Percentiles rank a stretch among this genome's conserved stretches.
Evolutionary conservation across 2,888 invertebrate species (phyloP).

Genomic region (Portevinia maculata): DNA sequence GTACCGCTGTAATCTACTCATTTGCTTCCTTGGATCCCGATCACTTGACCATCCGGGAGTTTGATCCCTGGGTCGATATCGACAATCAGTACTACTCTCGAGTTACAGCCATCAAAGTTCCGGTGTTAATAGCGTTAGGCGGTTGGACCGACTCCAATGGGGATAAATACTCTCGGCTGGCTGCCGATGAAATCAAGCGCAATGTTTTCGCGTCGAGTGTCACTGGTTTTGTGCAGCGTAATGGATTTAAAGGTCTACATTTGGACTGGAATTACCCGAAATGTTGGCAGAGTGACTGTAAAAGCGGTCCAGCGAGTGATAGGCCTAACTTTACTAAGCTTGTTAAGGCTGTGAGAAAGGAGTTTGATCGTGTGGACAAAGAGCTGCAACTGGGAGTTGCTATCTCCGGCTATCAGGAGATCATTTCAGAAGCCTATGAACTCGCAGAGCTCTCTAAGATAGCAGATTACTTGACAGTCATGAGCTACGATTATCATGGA

Average conservation of each 20-base stretch:
- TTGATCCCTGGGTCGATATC: slow-evolving; percentile 94
- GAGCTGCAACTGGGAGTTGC: slow-evolving; percentile 91
- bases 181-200: slow-evolving; percentile 87
- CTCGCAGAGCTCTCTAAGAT: slow-evolving; percentile 87
- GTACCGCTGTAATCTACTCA: slow-evolving; percentile 95
- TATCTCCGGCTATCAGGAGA: slow-evolving; percentile 95
- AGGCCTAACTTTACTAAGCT: slow-evolving; percentile 90
- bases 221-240: slow-evolving; percentile 88
- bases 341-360: slow-evolving; percentile 85
- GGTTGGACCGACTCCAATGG: slow-evolving; percentile 97
- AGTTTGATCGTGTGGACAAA: slow-evolving; percentile 78
- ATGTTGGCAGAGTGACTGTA: slow-evolving; percentile 96
- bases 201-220: slow-evolving; percentile 88
- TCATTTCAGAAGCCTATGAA: slow-evolving; percentile 94
- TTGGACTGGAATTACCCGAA: slow-evolving; percentile 98
- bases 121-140: slow-evolving; percentile 92
- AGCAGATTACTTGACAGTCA: slow-evolving; percentile 91
- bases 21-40: slow-evolving; percentile 94
- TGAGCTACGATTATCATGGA: slow-evolving; percentile 95
- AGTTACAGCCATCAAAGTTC: slow-evolving; percentile 87
- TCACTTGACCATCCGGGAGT: slow-evolving; percentile 89
- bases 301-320: slow-evolving; percentile 90
- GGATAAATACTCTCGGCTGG: slow-evolving; percentile 92
- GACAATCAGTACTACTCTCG: slow-evolving; percentile 93
- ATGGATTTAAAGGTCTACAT: slow-evolving; percentile 94